Percentiles rank a stretch among this genome's conserved stretches.
phyloP scores from a whole-genome alignment of 1,140 invertebrate species.

The Bombus superbus region DNA sequence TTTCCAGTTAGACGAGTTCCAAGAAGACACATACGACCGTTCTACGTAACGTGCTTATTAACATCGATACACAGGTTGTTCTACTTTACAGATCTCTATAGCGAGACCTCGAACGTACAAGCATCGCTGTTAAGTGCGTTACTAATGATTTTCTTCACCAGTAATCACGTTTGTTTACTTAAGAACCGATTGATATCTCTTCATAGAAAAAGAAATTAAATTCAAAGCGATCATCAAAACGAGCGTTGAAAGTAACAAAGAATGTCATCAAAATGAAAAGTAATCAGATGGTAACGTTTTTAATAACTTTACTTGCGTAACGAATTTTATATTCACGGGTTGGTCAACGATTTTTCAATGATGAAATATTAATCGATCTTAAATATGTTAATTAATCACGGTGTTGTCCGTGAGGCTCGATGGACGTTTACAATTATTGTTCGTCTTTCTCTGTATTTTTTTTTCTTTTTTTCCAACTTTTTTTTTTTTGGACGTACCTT shows the following conservation, averaged over 20 bases:
- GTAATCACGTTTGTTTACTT: conserved; percentile 14
- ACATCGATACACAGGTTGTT: conserved; percentile 49
- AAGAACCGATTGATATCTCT: conserved; percentile 10
- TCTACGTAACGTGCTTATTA: conserved; percentile 40
- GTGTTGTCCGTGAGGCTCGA: conserved; percentile 46
- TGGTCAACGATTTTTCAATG: neutral
- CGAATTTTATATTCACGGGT: neutral
- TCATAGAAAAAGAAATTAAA: neutral
- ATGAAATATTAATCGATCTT: conserved; percentile 25
- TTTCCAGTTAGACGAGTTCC: conserved; percentile 31
- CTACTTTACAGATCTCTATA: conserved; percentile 41
- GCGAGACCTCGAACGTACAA: conserved; percentile 42
- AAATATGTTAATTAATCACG: conserved; percentile 27
- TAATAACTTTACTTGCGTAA: neutral
- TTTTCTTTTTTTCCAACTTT: neutral
- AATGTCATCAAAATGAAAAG: neutral
- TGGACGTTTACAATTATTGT: conserved; percentile 37
- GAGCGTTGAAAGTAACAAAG: neutral
- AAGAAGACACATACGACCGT: conserved; percentile 39
- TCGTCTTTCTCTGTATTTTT: neutral
- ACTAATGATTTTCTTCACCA: conserved; percentile 1
- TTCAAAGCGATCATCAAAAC: neutral
- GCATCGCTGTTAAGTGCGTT: conserved; percentile 46
- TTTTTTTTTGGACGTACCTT: neutral
- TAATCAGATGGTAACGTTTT: neutral